Evolutionary conservation across 2,113 vertebrate genomes (phyloP).

Genomic region (Mobula birostris): DNA sequence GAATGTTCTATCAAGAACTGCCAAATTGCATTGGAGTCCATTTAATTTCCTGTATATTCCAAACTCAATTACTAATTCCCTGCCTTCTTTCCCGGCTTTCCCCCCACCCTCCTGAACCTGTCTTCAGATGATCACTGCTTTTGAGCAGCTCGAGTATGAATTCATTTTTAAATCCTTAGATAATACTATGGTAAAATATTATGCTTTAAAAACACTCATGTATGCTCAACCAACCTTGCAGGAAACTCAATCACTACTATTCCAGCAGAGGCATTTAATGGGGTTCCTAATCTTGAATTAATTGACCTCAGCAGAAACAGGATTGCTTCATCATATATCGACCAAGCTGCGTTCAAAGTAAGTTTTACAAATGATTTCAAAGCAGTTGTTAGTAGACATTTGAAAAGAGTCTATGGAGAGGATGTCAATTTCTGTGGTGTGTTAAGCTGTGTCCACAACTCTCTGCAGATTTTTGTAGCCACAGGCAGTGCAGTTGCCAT

Average conservation of each 20-base stretch:
- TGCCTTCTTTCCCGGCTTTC: no score
- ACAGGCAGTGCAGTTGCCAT: no score
- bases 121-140: not conserved
- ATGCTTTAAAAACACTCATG: not conserved
- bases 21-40: not conserved
- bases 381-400: not conserved
- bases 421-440: no score
- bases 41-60: not conserved
- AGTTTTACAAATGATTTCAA: conserved; percentile 42
- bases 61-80: not conserved
- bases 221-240: conserved; percentile 46
- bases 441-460: no score
- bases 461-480: no score
- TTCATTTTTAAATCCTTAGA: not conserved
- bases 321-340: conserved; percentile 66
- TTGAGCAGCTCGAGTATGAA: not conserved
- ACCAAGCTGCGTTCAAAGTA: conserved; percentile 77
- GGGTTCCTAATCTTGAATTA: conserved; percentile 85
- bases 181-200: not conserved
- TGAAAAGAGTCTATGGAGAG: not conserved
- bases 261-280: conserved; percentile 80
- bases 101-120: no score
- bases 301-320: conserved; percentile 88
- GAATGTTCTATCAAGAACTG: not conserved
- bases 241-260: conserved; percentile 78